Conservation (phyloP, 2,113 vertebrate genomes). For the Labeo rohita region DNA sequence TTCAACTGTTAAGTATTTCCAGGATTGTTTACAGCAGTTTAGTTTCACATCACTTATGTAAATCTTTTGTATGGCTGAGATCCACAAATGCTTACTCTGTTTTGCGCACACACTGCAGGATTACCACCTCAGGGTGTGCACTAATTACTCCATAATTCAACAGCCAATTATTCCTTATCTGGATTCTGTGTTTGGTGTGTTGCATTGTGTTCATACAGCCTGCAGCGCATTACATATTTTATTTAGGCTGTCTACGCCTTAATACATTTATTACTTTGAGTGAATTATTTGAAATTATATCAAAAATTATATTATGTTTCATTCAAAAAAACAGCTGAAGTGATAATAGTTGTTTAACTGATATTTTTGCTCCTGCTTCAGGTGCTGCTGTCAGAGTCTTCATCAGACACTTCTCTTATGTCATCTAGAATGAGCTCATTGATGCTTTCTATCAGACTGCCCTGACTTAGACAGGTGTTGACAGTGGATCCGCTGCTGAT, state of each 20-base stretch:
- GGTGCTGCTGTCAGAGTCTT: conserved; percentile 46
- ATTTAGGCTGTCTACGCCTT: not conserved
- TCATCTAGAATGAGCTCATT: conserved; percentile 76
- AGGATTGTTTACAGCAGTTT: not conserved
- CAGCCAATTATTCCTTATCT: not conserved
- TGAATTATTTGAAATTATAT: not conserved
- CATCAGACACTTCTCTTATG: conserved; percentile 56
- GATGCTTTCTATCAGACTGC: conserved; percentile 70
- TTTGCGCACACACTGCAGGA: not conserved
- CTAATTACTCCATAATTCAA: not conserved
- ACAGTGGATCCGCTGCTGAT: conserved; percentile 79
- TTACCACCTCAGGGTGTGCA: not conserved
- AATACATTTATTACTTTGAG: not conserved
- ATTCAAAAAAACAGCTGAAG: not conserved
- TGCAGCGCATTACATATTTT: not conserved
- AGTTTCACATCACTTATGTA: not conserved
- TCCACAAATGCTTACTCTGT: not conserved
- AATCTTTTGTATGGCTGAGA: not conserved
- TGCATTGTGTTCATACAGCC: not conserved
- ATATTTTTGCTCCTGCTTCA: conserved; percentile 24
- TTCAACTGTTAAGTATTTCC: not conserved
- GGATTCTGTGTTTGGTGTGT: not conserved
- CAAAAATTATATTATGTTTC: not conserved
- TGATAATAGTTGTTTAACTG: not conserved
- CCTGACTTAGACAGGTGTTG: conserved; percentile 81